Percentiles rank a stretch among this genome's conserved stretches.
phyloP scores from a whole-genome alignment of 2,113 vertebrate species.

The Polyodon spathula region DNA sequence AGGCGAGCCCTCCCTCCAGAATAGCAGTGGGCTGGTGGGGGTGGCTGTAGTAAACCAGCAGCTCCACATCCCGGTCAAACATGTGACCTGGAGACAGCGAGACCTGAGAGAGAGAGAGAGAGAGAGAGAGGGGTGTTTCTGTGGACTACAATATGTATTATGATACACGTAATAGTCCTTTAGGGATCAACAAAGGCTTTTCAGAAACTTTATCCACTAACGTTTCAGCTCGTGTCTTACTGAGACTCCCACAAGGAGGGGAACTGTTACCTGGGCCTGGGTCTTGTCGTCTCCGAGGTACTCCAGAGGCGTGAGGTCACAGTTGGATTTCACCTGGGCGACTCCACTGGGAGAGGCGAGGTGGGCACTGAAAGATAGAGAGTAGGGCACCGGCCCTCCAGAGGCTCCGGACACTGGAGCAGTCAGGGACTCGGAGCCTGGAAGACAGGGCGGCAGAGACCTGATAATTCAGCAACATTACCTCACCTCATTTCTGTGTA shows the following conservation, averaged over 20 bases:
- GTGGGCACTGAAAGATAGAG: slow-evolving; percentile 45
- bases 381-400: slow-evolving; percentile 50
- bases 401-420: slow-evolving; percentile 38
- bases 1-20: slow-evolving; percentile 50
- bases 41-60: slow-evolving; percentile 62
- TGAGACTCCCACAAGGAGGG: too few relatives aligned
- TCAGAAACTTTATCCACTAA: too few relatives aligned
- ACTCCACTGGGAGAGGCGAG: slow-evolving; percentile 57
- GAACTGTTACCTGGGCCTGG: slow-evolving; percentile 55
- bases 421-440: slow-evolving; percentile 28
- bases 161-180: too few relatives aligned
- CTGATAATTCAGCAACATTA: too few relatives aligned
- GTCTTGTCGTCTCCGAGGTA: slow-evolving; percentile 50
- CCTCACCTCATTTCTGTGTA: too few relatives aligned
- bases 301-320: slow-evolving; percentile 43
- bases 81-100: slow-evolving; percentile 60
- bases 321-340: slow-evolving; percentile 59
- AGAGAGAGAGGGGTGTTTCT: background rate
- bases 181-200: too few relatives aligned
- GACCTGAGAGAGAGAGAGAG: slow-evolving; percentile 37
- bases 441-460: slow-evolving; percentile 3
- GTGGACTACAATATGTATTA: too few relatives aligned
- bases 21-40: slow-evolving; percentile 54
- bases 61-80: slow-evolving; percentile 63
- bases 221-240: too few relatives aligned